A percentile compares a stretch with the other conserved stretches of the same genome.
These are phyloP conservation scores for Sebastolobus altivelis DNA, from an alignment of 2,797 vertebrate species.

Conservation along the genomic window DNA sequence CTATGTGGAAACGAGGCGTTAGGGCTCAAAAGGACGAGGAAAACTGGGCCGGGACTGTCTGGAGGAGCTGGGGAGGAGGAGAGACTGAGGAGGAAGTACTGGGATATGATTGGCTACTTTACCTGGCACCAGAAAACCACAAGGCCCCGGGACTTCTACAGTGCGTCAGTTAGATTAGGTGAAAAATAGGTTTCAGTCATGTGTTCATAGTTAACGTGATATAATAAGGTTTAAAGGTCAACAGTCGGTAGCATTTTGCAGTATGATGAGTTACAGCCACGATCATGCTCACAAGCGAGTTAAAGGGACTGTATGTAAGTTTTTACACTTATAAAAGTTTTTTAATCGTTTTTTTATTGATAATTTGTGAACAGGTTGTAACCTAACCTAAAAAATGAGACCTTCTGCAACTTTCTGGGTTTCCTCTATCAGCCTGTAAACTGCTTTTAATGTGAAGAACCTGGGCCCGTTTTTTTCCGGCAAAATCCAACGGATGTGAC, in stretches of 20 bases:
- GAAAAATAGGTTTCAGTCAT: conserved; percentile 85
- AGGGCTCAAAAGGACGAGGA: conserved; percentile 45
- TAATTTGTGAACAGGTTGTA: no score
- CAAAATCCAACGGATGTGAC: no score
- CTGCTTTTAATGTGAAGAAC: no score
- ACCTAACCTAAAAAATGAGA: no score
- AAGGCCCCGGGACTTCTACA: conserved; percentile 93
- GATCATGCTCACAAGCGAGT: conserved; percentile 8
- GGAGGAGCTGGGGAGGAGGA: conserved; percentile 34
- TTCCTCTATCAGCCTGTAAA: no score
- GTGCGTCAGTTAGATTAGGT: conserved; percentile 84
- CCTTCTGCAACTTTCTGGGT: no score
- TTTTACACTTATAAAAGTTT: no score
- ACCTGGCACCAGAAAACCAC: conserved; percentile 95
- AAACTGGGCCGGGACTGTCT: conserved; percentile 52
- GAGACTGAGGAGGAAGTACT: conserved; percentile 52
- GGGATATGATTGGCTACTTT: conserved; percentile 84
- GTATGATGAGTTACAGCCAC: conserved; percentile 21
- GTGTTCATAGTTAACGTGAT: conserved; percentile 55
- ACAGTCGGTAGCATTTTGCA: conserved; percentile 50
- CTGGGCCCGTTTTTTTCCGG: no score
- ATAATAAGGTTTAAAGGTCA: conserved; percentile 48
- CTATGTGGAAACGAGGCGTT: background rate
- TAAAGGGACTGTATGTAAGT: background rate
- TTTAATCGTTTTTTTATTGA: no score